Conservation (phyloP, 2,797 vertebrate species). For the Sebastes glaucus region DNA sequence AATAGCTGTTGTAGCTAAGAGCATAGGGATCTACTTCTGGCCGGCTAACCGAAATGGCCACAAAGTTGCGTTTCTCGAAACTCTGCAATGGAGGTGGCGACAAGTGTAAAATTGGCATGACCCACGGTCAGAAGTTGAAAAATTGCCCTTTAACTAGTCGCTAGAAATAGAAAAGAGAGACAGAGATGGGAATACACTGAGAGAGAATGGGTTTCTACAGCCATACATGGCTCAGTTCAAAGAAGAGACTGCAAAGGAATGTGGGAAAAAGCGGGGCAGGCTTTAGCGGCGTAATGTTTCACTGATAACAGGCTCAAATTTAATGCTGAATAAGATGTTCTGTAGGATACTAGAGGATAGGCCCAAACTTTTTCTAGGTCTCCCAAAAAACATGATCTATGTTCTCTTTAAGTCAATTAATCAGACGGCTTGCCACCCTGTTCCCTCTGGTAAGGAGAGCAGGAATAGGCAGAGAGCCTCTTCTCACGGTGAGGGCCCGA, state of each 20-base stretch:
- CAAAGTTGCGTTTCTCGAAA: background rate
- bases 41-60: background rate
- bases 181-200: background rate
- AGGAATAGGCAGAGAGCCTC: slow-evolving; percentile 73
- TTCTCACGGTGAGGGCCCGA: slow-evolving; percentile 64
- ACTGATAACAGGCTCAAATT: slow-evolving; percentile 71
- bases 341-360: slow-evolving; percentile 66
- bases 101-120: background rate
- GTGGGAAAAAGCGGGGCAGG: slow-evolving; percentile 54
- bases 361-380: slow-evolving; percentile 82
- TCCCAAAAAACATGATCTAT: slow-evolving; percentile 82
- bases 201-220: slow-evolving; percentile 6
- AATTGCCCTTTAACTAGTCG: background rate
- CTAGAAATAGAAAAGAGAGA: slow-evolving; percentile 3
- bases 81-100: background rate
- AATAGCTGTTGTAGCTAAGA: background rate
- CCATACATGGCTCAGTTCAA: slow-evolving; percentile 9
- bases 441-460: slow-evolving; percentile 80
- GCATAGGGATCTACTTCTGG: background rate
- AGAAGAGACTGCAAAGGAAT: slow-evolving; percentile 45
- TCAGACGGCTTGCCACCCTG: slow-evolving; percentile 75
- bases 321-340: slow-evolving; percentile 83
- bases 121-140: background rate
- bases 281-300: slow-evolving; percentile 67
- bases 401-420: slow-evolving; percentile 80